Evolutionary conservation across 2,888 invertebrate genomes (phyloP), one percentile per base, ranked within the genome.

Genomic region (Drosophila heteroneura): DNA sequence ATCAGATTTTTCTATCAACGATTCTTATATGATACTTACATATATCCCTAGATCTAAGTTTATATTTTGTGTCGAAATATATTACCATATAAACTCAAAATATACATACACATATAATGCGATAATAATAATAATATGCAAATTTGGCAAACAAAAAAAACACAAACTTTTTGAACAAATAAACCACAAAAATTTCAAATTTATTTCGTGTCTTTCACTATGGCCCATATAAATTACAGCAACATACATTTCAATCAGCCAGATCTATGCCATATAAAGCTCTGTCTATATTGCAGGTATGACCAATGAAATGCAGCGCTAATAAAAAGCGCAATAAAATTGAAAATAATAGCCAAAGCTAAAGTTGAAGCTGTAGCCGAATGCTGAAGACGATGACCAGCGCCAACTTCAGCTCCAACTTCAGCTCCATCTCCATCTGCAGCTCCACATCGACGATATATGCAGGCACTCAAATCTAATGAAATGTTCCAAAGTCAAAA

Each of bases 401-500:
- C 49, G 51, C 49, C 65, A 66, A 16, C 57, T 41, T 0, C 12
- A 32, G 2, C 33, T 16, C 4, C 49, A 49, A 14, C 47, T 47
- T 12, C 47, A 22, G 19, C 49, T 51, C 19, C 19, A 51, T 1
- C 28, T 56, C n/a, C 37, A 57, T 22, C 56, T 39, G 16, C 56
- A 62, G 58, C 35, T 63, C 62, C 64, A 70, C 81, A 80, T 80
- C 61, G 77, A 85, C 85, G 76, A 90, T 85, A 82, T 88, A 90
- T 88, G 83, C 89, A 82, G 88, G 87, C 89, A 88, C 89, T 90
- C 87, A 90, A 90, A 90, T 90, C 87, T 90, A 89, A 89, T 89
- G 90, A 90, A 89, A 89, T 89, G 89, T 90, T 90, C 83, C 81
- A 85, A 83, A 86, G 76, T 80, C 80, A 79, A 86, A 83, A 85